Percentiles rank a stretch among this genome's conserved stretches.
Conservation (phyloP, 2,797 vertebrate species). For the Helarctos malayanus region DNA sequence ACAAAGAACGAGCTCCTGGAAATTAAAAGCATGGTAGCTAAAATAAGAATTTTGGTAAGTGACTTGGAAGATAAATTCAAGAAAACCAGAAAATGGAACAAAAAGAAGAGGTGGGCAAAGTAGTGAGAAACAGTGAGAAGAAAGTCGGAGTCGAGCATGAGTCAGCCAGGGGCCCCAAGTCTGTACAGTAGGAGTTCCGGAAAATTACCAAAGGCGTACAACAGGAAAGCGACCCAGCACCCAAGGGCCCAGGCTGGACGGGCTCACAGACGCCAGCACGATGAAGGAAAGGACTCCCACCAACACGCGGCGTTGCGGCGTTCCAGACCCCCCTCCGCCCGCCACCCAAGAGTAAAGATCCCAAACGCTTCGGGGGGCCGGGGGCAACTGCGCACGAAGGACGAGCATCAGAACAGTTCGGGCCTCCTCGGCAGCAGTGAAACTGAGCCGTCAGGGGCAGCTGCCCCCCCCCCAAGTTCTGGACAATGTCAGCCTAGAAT, state of each 20-base stretch:
- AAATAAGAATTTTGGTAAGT: neutral
- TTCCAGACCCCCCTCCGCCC: neutral
- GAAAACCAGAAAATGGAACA: neutral
- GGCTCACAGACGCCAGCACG: neutral
- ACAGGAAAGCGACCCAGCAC: neutral
- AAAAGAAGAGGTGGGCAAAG: neutral
- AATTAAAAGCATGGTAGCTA: neutral
- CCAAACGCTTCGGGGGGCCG: neutral
- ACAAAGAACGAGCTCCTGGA: neutral
- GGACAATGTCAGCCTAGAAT: neutral
- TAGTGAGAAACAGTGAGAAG: neutral
- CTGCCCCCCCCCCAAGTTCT: too few relatives aligned
- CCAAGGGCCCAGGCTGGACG: neutral
- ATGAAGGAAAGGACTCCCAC: neutral
- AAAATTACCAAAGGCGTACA: neutral
- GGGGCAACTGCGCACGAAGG: too few relatives aligned
- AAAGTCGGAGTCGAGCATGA: neutral
- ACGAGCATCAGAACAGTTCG: accelerated
- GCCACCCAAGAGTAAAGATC: too few relatives aligned
- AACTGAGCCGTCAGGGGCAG: neutral
- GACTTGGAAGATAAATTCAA: neutral
- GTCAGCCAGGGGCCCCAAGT: neutral
- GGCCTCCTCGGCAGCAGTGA: neutral
- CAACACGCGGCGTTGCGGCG: accelerated
- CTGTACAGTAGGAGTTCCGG: neutral